Evolutionary conservation across 1,140 invertebrate species (phyloP), one percentile per base, ranked within the genome.

Genomic region (Lamellibrachia luymesi): DNA sequence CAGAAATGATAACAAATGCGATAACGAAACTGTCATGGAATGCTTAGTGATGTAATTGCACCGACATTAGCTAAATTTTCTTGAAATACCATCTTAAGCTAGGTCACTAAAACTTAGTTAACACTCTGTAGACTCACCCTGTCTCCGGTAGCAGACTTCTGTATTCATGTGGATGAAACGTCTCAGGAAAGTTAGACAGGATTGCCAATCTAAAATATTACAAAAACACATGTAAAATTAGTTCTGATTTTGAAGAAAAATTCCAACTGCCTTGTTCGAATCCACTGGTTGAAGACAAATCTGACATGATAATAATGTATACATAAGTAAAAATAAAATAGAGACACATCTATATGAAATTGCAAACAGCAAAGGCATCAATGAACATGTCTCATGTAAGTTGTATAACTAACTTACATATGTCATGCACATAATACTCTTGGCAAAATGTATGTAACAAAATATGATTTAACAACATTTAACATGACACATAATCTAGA

Each of bases 181-280:
- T 98, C 96, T 98, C 98, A 38, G 98, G 98, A 94, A 98, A 97
- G 95, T 97, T 97, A 91, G 97, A 97, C 50, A 98, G 95, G 90
- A 98, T 97, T 50, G 97, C 96, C 51, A 98, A 95, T 96, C 96
- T 95, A 93, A 50, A 94, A 93, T 89, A 93, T 80, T 90, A 93
- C 94, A 93, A 94, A 90, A 89, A 93, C 56, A 93, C 56, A 22
- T 92, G 50, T 92, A 2, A 51, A 91, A 91, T 4, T 50, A 91
- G 51, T 10, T 91, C 49, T 51, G 64, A 22, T 17, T 80, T 80
- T 2, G 13, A 80, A 80, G 7, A 22, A 10, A 80, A 17, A 80
- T 17, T 56, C 52, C 52, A 56, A 56, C 52, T 7, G 64, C 64
- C 64, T 80, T 80, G 64, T 80, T 80, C 13, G 17, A 80, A 80